Conservation (phyloP, 92 coral and sea anemone genomes). For the Actinostola sp. region DNA sequence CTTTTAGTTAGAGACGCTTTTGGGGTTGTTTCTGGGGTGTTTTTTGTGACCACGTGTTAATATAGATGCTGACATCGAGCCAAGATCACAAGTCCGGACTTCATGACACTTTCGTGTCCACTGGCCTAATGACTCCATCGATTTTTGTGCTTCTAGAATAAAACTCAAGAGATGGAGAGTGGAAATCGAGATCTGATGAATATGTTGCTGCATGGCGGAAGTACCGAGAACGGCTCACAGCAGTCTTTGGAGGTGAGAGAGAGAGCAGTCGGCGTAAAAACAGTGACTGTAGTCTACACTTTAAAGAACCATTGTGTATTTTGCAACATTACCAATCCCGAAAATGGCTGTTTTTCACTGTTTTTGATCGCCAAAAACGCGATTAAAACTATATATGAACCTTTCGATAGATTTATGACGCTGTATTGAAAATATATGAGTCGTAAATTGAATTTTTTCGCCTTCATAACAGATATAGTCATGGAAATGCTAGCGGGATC, state of each 20-base stretch:
- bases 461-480: no score
- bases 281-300: not conserved
- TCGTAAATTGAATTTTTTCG: no score
- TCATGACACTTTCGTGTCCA: not conserved
- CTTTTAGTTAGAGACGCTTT: constrained; percentile 1
- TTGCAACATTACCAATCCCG: not conserved
- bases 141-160: constrained; percentile 3
- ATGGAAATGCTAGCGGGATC: no score
- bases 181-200: constrained; percentile 69
- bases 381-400: no score
- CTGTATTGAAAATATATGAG: no score
- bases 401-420: no score
- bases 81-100: constrained; percentile 2
- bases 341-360: not conserved
- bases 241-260: constrained; percentile 27
- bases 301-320: not conserved
- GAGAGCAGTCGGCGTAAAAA: not conserved
- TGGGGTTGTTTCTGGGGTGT: constrained; percentile 16
- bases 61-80: constrained; percentile 30
- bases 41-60: constrained; percentile 32
- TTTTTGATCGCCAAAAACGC: not conserved
- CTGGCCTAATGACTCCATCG: not conserved
- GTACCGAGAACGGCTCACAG: constrained; percentile 7
- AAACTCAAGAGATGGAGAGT: constrained; percentile 22
- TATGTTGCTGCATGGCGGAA: constrained; percentile 62